These are phyloP conservation scores for Notamacropus eugenii DNA, from an alignment of 2,797 vertebrate genomes.

Conservation along the genomic window DNA sequence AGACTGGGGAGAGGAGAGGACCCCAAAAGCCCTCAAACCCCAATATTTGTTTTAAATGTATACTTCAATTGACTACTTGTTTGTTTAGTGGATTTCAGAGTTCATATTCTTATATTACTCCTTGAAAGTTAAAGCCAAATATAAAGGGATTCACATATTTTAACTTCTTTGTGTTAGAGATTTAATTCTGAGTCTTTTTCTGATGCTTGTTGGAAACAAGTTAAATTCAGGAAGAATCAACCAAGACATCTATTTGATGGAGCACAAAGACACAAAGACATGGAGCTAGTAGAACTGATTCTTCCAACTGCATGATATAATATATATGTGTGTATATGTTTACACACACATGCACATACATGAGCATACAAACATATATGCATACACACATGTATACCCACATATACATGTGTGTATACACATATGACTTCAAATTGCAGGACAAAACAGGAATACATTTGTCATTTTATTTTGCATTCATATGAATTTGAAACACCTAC, in stretches of 20 bases:
- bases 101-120: not conserved
- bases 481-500: not conserved
- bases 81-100: constrained; percentile 31
- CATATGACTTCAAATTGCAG: not conserved
- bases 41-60: not conserved
- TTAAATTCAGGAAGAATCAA: not conserved
- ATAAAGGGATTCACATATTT: not conserved
- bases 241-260: not conserved
- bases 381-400: no score
- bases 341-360: no score
- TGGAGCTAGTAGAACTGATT: not conserved
- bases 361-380: no score
- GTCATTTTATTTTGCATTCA: not conserved
- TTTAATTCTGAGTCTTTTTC: constrained; percentile 37
- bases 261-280: not conserved
- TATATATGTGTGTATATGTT: no score
- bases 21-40: constrained; percentile 22
- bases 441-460: not conserved
- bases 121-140: constrained; percentile 9
- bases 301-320: not conserved
- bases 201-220: not conserved
- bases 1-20: not conserved
- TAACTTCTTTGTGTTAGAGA: not conserved
- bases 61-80: not conserved
- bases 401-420: no score